Evolutionary conservation across 2,113 vertebrate genomes (phyloP), one percentile per base, ranked within the genome.

Genomic region (Calyptommatus sinebrachiatus): DNA sequence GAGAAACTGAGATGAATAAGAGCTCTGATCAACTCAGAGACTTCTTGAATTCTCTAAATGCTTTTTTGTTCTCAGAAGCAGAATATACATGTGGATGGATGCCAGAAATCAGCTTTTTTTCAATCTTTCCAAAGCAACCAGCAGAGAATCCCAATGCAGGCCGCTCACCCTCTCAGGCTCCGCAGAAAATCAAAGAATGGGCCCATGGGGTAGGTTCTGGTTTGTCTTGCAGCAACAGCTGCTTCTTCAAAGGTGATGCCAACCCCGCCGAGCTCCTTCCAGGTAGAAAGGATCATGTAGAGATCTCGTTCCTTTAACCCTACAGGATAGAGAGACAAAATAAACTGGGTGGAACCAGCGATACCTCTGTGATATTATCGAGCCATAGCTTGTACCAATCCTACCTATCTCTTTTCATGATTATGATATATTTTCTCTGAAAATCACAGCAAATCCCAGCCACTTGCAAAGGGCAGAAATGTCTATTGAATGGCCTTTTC

Each of bases 231-330:
- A 57, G 92, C 87, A 28, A 85, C 70, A 67, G 96, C 83, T 20
- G 87, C 91, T 80, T 95, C 88, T 70, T 92, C 87, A 96, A 96
- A 96, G 22, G 85, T 81, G 77, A 91, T 16, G 2, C n/a, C 6
- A 24, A 79, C 71, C 60, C n/a, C 35, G 81, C 79, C 89, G 26
- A 97, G 84, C 48, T 86, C 68, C 26, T 73, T 90, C 91, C 96
- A 95, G 0, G 90, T 91, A 88, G 93, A 94, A 82, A 98, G 87
- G 10, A 97, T 71, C 26, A 89, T 87, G 50, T 95, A 96, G 11
- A 98, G 90, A 81, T 97, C 96, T 69, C 91, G 88, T 88, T 96
- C 94, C 10, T 90, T 95, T 80, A 98, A 86, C 11, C 96, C 97
- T 98, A 87, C 6, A 66, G 31, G 74, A 20, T 22, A 24, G 68